These are phyloP conservation scores for Pachyramphus minor DNA, from an alignment of 2,113 vertebrate genomes.

Conservation along the genomic window DNA sequence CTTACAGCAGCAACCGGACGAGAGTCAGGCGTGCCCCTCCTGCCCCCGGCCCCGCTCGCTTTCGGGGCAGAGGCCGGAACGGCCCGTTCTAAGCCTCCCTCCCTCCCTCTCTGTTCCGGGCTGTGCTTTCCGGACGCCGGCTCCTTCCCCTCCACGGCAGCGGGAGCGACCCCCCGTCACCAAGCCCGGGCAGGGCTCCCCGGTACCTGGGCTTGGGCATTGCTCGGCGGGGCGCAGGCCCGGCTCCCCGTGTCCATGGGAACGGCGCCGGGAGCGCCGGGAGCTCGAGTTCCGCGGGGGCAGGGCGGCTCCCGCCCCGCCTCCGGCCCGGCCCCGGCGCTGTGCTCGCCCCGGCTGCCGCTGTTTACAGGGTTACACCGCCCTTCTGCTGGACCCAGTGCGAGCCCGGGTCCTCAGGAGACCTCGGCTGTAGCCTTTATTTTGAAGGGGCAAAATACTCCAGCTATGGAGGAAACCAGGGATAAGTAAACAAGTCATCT, in stretches of 20 bases:
- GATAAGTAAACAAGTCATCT: background rate
- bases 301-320: too few relatives aligned
- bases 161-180: fast-evolving
- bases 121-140: background rate
- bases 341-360: background rate
- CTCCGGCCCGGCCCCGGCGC: background rate
- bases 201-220: slow-evolving; percentile 41
- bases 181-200: background rate
- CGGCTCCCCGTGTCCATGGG: slow-evolving; percentile 32
- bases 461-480: background rate
- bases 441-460: background rate
- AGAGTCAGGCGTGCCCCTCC: too few relatives aligned
- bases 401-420: background rate
- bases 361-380: fast-evolving
- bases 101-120: background rate
- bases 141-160: background rate
- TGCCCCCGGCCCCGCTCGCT: background rate
- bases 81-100: background rate
- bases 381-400: too few relatives aligned
- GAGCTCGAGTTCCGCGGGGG: slow-evolving; percentile 54
- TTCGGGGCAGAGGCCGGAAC: background rate
- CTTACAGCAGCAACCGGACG: background rate
- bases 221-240: background rate
- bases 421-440: too few relatives aligned
- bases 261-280: slow-evolving; percentile 43